These are phyloP conservation scores for Drosophila busckii DNA, from an alignment of 1,140 invertebrate genomes.

Conservation along the genomic window DNA sequence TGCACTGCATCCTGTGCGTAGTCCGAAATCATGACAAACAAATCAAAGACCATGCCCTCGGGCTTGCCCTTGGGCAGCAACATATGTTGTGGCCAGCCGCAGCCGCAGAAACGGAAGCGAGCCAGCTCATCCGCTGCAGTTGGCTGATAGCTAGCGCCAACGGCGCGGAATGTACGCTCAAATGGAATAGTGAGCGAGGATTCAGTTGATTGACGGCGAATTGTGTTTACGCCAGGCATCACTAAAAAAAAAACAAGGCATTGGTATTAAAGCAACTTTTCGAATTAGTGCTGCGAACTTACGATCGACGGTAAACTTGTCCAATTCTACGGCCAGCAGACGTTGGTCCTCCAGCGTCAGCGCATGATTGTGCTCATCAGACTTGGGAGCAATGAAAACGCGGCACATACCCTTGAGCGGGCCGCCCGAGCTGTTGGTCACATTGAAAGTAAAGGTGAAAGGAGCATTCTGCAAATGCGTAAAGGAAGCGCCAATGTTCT, in stretches of 20 bases:
- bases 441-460: slow-evolving; percentile 81
- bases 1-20: slow-evolving; percentile 80
- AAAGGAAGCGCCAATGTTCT: slow-evolving; percentile 81
- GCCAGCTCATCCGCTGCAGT: slow-evolving; percentile 61
- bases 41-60: slow-evolving; percentile 77
- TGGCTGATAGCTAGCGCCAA: slow-evolving; percentile 75
- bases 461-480: slow-evolving; percentile 84
- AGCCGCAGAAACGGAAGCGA: slow-evolving; percentile 81
- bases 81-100: slow-evolving; percentile 81
- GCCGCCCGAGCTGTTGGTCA: slow-evolving; percentile 74
- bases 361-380: slow-evolving; percentile 80
- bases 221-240: slow-evolving; percentile 80
- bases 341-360: slow-evolving; percentile 80
- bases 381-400: slow-evolving; percentile 82
- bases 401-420: slow-evolving; percentile 80
- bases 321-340: slow-evolving; percentile 81
- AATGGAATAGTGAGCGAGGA: slow-evolving; percentile 85
- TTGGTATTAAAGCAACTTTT: not conserved
- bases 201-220: slow-evolving; percentile 81
- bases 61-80: slow-evolving; percentile 79
- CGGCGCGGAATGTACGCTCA: slow-evolving; percentile 83
- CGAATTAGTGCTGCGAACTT: slow-evolving; percentile 57
- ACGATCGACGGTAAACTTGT: slow-evolving; percentile 81
- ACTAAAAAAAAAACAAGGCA: slow-evolving; percentile 68
- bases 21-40: slow-evolving; percentile 81